Evolutionary conservation across 2,888 invertebrate genomes (phyloP), one percentile per base, ranked within the genome.

Genomic region (Lycia hirtaria): DNA sequence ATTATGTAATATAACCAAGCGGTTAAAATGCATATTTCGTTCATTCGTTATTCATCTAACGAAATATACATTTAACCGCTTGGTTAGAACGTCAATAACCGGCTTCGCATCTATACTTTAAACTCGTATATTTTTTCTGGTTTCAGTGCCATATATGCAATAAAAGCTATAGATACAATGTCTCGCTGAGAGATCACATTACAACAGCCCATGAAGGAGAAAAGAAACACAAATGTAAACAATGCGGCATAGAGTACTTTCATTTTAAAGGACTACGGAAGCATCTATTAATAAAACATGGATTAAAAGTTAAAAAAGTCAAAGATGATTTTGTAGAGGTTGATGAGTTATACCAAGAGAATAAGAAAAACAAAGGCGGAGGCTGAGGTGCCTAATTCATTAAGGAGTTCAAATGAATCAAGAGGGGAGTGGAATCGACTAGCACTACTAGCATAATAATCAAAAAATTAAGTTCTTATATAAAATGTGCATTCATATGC

Each of bases 141-240:
- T 85, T 81, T 0, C 81, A 90, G 91, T 91, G 91, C 49, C 69
- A 75, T 12, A 77, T 87, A 10, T 91, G 91, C 72, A 70, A 67
- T 12, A 90, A 89, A 62, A 86, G 82, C 44, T 90, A 88, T 30
- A 87, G 87, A 0, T 88, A 88, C 67, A 92, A 90, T 65, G 61
- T 76, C 2, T 88, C 85, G 17, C 44, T 92, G 1, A 80, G 83
- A 32, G 91, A 91, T 45, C 91, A 91, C 57, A 70, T 90, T 1
- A 70, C 84, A 0, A 73, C 82, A 0, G 63, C 80, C 0, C 91
- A 91, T 64, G 83, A 81, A n/a, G 76, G 80, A 0, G 74, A 84
- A 0, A 79, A 81, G 53, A 37, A 69, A 0, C 78, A 83, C 53
- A 49, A 76, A 0, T 90, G 89, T 52, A 64, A 68, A 1, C 71